Evolutionary conservation across 2,113 vertebrate species (phyloP).

Genomic region (Bubo scandiacus): DNA sequence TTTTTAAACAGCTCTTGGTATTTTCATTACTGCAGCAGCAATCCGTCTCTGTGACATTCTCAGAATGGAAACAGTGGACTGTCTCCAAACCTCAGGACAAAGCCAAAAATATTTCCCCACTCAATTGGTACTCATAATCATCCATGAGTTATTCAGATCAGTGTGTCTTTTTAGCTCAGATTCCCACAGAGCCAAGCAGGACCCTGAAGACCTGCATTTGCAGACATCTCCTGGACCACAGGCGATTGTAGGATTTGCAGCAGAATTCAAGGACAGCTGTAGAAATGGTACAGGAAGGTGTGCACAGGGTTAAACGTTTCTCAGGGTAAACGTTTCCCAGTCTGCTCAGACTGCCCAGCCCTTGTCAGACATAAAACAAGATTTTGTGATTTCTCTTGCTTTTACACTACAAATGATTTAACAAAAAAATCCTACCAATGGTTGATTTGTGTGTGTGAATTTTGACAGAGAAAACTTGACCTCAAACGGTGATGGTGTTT

Average conservation of each 20-base stretch:
- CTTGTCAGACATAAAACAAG: not conserved
- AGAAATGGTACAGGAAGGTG: not conserved
- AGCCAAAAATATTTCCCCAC: constrained; percentile 22
- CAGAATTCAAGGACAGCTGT: not conserved
- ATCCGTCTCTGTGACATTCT: constrained; percentile 21
- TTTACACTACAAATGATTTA: not conserved
- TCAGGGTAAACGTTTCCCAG: not conserved
- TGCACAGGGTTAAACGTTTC: too few species aligned
- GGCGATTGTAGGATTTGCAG: not conserved
- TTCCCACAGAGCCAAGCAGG: not conserved
- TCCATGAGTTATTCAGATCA: not conserved
- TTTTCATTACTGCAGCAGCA: constrained; percentile 7
- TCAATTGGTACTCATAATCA: not conserved
- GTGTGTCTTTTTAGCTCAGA: not conserved
- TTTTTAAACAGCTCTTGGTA: constrained; percentile 38
- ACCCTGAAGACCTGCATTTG: not conserved
- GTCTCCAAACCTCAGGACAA: constrained; percentile 30
- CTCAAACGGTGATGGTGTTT: not conserved
- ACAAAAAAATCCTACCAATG: not conserved
- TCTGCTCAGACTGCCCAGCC: not conserved
- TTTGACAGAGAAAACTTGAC: not conserved
- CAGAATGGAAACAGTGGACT: constrained; percentile 36
- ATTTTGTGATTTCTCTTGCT: not conserved
- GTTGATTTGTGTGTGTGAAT: not conserved
- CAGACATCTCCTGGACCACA: not conserved